These are phyloP conservation scores for Galerucella pusilla DNA, from an alignment of 2,888 invertebrate genomes.

Conservation along the genomic window DNA sequence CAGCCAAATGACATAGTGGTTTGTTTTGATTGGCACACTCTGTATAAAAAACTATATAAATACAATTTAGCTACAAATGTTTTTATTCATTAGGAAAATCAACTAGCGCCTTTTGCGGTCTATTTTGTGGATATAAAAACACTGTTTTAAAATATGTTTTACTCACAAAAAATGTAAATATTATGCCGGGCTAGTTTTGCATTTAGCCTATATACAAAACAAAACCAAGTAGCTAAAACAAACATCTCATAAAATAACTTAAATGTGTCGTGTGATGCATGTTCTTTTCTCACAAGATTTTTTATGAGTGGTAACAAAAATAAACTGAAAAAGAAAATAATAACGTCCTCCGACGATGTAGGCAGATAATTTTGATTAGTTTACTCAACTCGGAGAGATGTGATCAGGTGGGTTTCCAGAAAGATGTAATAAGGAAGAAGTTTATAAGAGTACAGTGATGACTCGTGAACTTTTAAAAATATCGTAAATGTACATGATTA, in stretches of 20 bases:
- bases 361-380: conserved; percentile 60
- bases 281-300: conserved; percentile 41
- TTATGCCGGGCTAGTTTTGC: background rate
- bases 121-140: no score
- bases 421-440: conserved; percentile 62
- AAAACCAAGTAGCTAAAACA: conserved; percentile 16
- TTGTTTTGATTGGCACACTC: no score
- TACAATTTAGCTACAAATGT: no score
- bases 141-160: background rate
- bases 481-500: background rate
- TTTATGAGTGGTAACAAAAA: conserved; percentile 51
- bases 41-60: no score
- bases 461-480: conserved; percentile 28
- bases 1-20: no score
- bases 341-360: conserved; percentile 56
- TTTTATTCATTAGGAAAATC: background rate
- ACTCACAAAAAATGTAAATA: background rate
- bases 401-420: conserved; percentile 59
- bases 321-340: conserved; percentile 48
- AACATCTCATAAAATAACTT: conserved; percentile 26
- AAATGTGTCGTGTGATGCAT: conserved; percentile 26
- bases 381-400: conserved; percentile 55
- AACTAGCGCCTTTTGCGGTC: background rate
- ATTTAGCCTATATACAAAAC: background rate
- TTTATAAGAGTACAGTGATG: conserved; percentile 59